Conservation (phyloP, 1,140 invertebrate genomes). For the Calephelis virginiensis region DNA sequence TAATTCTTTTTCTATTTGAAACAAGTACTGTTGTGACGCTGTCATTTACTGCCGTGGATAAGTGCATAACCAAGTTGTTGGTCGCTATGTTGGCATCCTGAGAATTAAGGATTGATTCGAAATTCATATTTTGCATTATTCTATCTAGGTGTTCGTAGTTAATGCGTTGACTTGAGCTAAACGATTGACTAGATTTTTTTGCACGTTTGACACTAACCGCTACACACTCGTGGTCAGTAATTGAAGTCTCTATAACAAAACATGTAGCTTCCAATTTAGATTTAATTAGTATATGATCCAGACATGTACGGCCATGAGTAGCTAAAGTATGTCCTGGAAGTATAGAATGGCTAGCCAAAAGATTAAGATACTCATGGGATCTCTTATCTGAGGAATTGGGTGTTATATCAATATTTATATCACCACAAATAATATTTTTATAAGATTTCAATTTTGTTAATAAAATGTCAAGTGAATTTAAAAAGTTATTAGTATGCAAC, state of each 20-base stretch:
- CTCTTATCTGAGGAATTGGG: conserved; percentile 7
- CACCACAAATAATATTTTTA: conserved; percentile 29
- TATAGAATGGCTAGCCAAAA: conserved; percentile 17
- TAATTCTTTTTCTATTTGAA: neutral
- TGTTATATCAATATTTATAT: conserved; percentile 31
- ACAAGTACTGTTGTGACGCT: neutral
- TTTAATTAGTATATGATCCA: conserved; percentile 29
- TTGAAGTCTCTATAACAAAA: conserved; percentile 12
- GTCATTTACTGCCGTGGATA: neutral
- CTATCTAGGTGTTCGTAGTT: neutral
- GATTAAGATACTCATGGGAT: neutral
- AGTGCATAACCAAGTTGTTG: neutral
- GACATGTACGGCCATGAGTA: conserved; percentile 25
- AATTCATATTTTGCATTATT: neutral
- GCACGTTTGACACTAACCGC: neutral
- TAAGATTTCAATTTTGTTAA: conserved; percentile 10
- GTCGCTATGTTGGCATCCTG: neutral
- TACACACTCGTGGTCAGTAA: conserved; percentile 18
- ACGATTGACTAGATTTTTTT: neutral
- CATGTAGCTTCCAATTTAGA: neutral
- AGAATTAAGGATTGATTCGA: neutral
- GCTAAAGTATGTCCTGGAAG: conserved; percentile 23
- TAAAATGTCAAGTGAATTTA: conserved; percentile 20
- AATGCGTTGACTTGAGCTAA: neutral
- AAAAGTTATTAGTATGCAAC: conserved; percentile 18